Evolutionary conservation across 1,140 invertebrate species (phyloP), one percentile per base, ranked within the genome.

Genomic region (Chrysomallon squamiferum): DNA sequence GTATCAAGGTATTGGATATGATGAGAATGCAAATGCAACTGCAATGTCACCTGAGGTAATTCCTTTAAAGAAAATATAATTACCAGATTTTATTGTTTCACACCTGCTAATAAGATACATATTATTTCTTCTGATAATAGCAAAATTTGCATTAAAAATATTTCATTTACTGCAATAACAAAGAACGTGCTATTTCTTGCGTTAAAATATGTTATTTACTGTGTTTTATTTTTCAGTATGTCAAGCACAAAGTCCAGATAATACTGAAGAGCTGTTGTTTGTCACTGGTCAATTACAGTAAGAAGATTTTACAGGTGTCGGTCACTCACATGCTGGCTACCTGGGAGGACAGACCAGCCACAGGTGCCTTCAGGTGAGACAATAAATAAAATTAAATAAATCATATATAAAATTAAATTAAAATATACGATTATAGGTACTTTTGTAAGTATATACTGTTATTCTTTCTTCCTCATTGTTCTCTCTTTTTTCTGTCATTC

Each of bases 201-300:
- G 15, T 38, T 38, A 7, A 38, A 38, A 38, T 7, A 5, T 38
- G 35, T 7, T 38, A 38, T 38, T 38, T 38, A 38, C 35, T 7
- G 35, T 38, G 15, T 38, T 7, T 38, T 5, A 38, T 49, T 29
- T 77, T 77, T 41, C 74, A 84, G 83, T 84, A 82, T 68, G 67
- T 84, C 22, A 79, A 76, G 74, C 92, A 93, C 72, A 93, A 93
- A 84, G 87, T 92, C 41, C 93, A 93, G 85, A 88, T 94, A 68
- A 92, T 92, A 11, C 78, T 94, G 38, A 91, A 91, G 22, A 92
- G 93, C 78, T 90, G 89, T 75, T 90, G 90, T 35, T 50, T 93
- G 22, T 91, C 90, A 43, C 80, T 94, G 45, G 86, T 91, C 60
- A 92, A 90, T 71, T 88, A 90, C 60, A 88, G 88, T 47, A 90